These are phyloP conservation scores for Euspilapteryx auroguttella DNA, from an alignment of 2,888 invertebrate genomes.

Conservation along the genomic window DNA sequence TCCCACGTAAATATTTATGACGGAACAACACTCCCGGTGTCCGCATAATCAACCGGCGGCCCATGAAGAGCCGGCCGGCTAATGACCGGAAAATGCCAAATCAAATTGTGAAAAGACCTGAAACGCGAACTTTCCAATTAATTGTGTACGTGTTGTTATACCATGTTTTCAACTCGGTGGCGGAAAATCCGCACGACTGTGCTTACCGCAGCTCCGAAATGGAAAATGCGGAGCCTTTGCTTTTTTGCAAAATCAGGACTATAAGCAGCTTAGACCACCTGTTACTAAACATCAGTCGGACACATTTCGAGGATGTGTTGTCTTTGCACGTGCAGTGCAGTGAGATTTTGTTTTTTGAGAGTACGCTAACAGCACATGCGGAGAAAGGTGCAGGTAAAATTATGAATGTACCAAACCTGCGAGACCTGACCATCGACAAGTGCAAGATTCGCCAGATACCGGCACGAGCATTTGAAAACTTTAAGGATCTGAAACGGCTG, in stretches of 20 bases:
- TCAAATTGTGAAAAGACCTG: conserved; percentile 42
- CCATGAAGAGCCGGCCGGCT: conserved; percentile 43
- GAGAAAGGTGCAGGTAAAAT: conserved; percentile 50
- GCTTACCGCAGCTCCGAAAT: conserved; percentile 66
- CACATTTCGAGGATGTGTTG: conserved; percentile 67
- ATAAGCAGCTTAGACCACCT: conserved; percentile 70
- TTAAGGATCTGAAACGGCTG: conserved; percentile 68
- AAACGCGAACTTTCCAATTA: conserved; percentile 48
- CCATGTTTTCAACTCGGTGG: conserved; percentile 36
- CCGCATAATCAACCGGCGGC: conserved; percentile 26
- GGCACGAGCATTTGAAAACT: conserved; percentile 66
- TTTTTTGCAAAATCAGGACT: conserved; percentile 72
- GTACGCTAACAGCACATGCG: conserved; percentile 60
- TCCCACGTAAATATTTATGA: conserved; percentile 51
- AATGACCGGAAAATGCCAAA: conserved; percentile 50
- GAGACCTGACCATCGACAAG: conserved; percentile 71
- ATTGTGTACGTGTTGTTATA: conserved; percentile 55
- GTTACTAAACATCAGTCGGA: conserved; percentile 68
- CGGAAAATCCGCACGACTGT: conserved; percentile 68
- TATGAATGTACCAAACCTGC: conserved; percentile 64
- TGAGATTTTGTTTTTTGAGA: conserved; percentile 74
- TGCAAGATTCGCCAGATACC: conserved; percentile 79
- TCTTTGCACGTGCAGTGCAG: conserved; percentile 72
- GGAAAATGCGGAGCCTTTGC: conserved; percentile 57
- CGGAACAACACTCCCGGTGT: conserved; percentile 17